Evolutionary conservation across 2,888 invertebrate species (phyloP).

Genomic region (Oasisia sp.): DNA sequence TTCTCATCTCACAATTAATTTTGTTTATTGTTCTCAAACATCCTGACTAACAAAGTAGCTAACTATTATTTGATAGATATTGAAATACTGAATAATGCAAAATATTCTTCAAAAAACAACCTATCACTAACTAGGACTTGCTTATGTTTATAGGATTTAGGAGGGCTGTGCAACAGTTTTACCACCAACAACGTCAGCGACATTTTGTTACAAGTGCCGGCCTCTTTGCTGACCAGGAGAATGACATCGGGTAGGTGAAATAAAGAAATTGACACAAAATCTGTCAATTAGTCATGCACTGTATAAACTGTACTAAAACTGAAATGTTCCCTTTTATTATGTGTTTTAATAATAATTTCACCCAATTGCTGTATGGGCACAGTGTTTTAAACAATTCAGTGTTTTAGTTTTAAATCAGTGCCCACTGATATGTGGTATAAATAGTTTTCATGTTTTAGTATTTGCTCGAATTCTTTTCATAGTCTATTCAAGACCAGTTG

Average conservation of each 20-base stretch:
- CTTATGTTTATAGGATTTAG: neutral
- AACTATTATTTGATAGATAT: too few relatives aligned
- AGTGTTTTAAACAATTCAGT: neutral
- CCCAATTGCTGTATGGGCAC: neutral
- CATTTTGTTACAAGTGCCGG: neutral
- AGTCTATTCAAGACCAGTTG: neutral
- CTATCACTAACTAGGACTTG: neutral
- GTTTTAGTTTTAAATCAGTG: neutral
- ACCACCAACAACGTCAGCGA: neutral
- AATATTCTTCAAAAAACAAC: neutral
- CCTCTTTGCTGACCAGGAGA: neutral
- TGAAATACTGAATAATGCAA: too few relatives aligned
- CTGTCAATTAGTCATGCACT: neutral
- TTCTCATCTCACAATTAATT: too few relatives aligned
- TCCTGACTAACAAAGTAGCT: too few relatives aligned
- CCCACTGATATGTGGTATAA: neutral
- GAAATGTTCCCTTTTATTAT: neutral
- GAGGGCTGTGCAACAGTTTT: neutral
- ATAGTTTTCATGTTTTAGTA: neutral
- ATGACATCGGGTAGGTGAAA: neutral
- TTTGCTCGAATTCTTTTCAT: neutral
- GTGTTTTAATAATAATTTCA: neutral
- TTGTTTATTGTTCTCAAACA: too few relatives aligned
- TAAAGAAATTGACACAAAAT: neutral
- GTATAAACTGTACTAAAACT: neutral